These are phyloP conservation scores for Mystacides longicornis DNA, from an alignment of 2,888 invertebrate species.

Conservation along the genomic window DNA sequence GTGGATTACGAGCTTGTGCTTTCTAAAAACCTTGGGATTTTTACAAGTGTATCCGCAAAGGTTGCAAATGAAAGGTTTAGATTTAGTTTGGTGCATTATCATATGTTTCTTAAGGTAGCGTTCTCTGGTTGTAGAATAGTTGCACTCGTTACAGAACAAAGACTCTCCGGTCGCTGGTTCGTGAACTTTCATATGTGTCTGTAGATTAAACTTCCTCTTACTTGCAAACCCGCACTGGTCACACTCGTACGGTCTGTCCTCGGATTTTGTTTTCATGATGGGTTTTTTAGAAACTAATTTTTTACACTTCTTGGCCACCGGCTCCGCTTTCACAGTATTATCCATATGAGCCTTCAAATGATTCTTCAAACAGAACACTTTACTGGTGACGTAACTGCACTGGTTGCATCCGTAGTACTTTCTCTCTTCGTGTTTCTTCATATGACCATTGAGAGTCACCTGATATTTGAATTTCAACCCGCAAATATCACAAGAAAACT, in stretches of 20 bases:
- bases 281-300: constrained; percentile 1
- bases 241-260: constrained; percentile 13
- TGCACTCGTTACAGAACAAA: constrained; percentile 13
- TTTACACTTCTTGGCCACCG: background rate
- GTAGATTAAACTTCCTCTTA: constrained; percentile 14
- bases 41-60: constrained; percentile 20
- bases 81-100: constrained; percentile 9
- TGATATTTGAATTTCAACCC: constrained; percentile 12
- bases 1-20: constrained; percentile 11
- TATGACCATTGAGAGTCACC: constrained; percentile 14
- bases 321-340: background rate
- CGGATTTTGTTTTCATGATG: constrained; percentile 9
- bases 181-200: constrained; percentile 16
- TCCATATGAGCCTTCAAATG: constrained; percentile 10
- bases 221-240: constrained; percentile 14
- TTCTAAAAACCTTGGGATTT: constrained; percentile 10
- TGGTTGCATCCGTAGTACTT: constrained; percentile 15
- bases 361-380: constrained; percentile 13
- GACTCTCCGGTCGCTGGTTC: constrained; percentile 12
- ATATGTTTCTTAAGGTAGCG: constrained; percentile 12
- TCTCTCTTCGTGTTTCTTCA: constrained; percentile 16
- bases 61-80: constrained; percentile 16
- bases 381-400: constrained; percentile 16
- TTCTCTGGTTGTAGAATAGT: constrained; percentile 9
- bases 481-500: constrained; percentile 10